phyloP scores from a whole-genome alignment of 37 sponge, comb jelly and placozoan genomes.

The Petrosia ficiformis region DNA sequence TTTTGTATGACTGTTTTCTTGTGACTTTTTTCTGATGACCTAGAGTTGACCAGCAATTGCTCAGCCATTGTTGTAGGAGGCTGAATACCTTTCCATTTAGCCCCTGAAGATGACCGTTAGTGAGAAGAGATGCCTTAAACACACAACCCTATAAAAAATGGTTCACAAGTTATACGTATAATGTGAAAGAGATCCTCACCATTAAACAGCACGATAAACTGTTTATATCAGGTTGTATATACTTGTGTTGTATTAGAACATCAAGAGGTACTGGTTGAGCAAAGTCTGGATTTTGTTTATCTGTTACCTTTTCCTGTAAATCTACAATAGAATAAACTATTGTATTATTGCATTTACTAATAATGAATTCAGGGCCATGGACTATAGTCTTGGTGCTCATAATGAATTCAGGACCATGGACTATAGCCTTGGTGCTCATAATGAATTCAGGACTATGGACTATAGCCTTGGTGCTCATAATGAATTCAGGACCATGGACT shows the following conservation, averaged over 20 bases:
- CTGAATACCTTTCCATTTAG: conserved; percentile 24
- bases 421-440: too few relatives aligned
- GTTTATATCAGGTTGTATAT: conserved; percentile 15
- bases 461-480: too few relatives aligned
- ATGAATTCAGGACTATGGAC: too few relatives aligned
- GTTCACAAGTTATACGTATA: too few relatives aligned
- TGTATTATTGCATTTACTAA: too few relatives aligned
- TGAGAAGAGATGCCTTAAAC: conserved; percentile 45
- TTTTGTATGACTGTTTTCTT: conserved; percentile 42
- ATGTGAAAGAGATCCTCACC: not conserved
- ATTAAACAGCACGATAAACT: not conserved
- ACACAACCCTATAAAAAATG: conserved; percentile 56
- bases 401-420: too few relatives aligned
- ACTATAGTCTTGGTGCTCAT: too few relatives aligned
- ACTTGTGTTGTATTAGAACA: conserved; percentile 33
- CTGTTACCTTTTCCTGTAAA: too few relatives aligned
- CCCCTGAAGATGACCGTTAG: conserved; percentile 35
- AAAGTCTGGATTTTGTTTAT: conserved; percentile 18
- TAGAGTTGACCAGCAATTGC: conserved; percentile 59
- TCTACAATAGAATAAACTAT: too few relatives aligned
- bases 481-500: too few relatives aligned
- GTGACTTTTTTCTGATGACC: conserved; percentile 42
- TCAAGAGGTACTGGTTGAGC: conserved; percentile 59
- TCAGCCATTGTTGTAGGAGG: conserved; percentile 52
- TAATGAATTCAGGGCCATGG: too few relatives aligned